Conservation (phyloP, 2,113 vertebrate genomes). For the Semnornis frantzii region DNA sequence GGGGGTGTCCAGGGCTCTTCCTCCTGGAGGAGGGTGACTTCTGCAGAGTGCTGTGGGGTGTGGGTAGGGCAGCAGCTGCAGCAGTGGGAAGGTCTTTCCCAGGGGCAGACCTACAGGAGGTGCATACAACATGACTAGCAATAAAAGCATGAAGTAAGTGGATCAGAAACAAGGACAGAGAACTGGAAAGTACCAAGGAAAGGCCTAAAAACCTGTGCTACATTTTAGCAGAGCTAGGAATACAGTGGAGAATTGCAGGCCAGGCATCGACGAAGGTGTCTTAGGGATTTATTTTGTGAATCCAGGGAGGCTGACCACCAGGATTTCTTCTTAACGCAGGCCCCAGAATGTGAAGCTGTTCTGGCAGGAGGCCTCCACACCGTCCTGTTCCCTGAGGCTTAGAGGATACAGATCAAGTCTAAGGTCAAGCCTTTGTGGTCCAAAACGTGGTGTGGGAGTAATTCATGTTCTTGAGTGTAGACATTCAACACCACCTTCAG, state of each 20-base stretch:
- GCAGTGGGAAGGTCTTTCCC: background rate
- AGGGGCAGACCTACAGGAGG: background rate
- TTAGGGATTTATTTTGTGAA: background rate
- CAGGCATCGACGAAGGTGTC: background rate
- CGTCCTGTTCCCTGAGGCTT: background rate
- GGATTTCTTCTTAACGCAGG: background rate
- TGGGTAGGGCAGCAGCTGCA: background rate
- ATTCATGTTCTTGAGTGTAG: background rate
- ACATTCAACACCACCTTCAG: background rate
- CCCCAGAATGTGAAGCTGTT: background rate
- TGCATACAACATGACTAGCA: background rate
- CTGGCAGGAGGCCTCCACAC: background rate
- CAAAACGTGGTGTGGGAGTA: background rate
- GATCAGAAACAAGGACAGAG: background rate
- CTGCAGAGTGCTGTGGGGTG: background rate
- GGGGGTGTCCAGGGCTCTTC: background rate
- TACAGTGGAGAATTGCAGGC: background rate
- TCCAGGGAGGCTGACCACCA: background rate
- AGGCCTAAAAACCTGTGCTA: background rate
- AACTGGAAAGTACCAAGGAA: background rate
- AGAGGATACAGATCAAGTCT: background rate
- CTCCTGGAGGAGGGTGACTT: background rate
- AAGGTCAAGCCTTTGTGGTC: background rate
- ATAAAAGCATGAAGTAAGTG: background rate
- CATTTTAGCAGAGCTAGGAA: background rate